phyloP scores from a whole-genome alignment of 2,113 vertebrate genomes.

The Paradisaea rubra region DNA sequence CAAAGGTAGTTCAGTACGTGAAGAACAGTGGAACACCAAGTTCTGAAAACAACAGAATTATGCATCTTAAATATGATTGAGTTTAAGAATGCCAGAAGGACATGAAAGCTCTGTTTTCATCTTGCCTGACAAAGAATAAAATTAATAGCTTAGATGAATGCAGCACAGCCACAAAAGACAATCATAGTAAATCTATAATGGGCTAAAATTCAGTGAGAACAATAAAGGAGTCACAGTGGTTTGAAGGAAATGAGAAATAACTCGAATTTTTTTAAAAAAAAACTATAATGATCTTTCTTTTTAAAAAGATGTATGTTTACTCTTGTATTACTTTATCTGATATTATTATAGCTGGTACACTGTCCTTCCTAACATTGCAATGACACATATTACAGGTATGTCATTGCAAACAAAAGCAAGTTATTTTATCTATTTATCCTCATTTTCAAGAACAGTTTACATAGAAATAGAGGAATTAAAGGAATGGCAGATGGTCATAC shows the following conservation, averaged over 20 bases:
- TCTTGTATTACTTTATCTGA: background rate
- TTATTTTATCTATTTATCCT: background rate
- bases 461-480: background rate
- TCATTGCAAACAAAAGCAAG: background rate
- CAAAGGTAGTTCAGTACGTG: background rate
- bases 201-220: background rate
- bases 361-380: background rate
- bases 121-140: background rate
- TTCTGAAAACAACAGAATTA: conserved; percentile 22
- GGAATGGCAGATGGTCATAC: background rate
- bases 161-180: background rate
- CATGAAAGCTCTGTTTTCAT: background rate
- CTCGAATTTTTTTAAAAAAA: background rate
- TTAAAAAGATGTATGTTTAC: background rate
- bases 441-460: background rate
- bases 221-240: background rate
- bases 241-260: conserved; percentile 7
- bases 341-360: background rate
- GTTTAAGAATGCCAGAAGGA: background rate
- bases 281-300: background rate
- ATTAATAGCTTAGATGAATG: background rate
- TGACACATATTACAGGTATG: background rate
- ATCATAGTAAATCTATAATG: background rate
- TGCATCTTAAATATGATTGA: conserved; percentile 11
- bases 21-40: background rate